These are phyloP conservation scores for Chirona hameri DNA, from an alignment of 2,888 invertebrate genomes.

Conservation along the genomic window DNA sequence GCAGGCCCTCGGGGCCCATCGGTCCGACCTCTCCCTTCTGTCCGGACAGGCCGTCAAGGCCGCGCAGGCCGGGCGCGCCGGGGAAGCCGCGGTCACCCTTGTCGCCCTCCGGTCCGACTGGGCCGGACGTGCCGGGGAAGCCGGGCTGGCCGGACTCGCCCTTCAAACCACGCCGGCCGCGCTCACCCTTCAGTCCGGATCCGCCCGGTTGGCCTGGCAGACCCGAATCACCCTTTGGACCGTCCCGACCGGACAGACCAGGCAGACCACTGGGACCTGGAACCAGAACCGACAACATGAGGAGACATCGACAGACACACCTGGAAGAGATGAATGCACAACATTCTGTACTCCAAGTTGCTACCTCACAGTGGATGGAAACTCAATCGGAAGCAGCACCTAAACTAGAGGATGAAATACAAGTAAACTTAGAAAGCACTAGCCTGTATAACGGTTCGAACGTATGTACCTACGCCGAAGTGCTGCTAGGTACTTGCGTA, in stretches of 20 bases:
- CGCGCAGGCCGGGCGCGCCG: slow-evolving; percentile 57
- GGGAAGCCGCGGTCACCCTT: slow-evolving; percentile 59
- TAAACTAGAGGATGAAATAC: too few species aligned
- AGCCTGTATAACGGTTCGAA: too few species aligned
- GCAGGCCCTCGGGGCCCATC: slow-evolving; percentile 36
- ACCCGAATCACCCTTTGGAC: slow-evolving; percentile 62
- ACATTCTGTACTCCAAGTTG: too few species aligned
- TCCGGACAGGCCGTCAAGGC: slow-evolving; percentile 41
- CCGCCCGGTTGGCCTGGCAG: slow-evolving; percentile 53
- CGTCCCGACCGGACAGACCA: slow-evolving; percentile 55
- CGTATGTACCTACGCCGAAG: too few species aligned
- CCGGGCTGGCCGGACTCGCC: slow-evolving; percentile 64
- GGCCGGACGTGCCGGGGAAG: slow-evolving; percentile 48
- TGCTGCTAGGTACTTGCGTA: too few species aligned
- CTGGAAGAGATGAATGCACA: too few species aligned
- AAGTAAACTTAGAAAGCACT: too few species aligned
- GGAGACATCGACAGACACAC: too few species aligned
- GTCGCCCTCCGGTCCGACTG: slow-evolving; percentile 64
- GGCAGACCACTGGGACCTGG: too few species aligned
- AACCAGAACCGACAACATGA: too few species aligned
- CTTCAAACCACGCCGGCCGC: slow-evolving; percentile 73
- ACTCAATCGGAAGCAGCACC: too few species aligned
- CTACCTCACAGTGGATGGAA: too few species aligned
- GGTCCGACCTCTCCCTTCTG: slow-evolving; percentile 36
- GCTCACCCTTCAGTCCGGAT: slow-evolving; percentile 60